Percentiles rank a stretch among this genome's conserved stretches.
phyloP scores from a whole-genome alignment of 2,888 invertebrate genomes.

The Falcaria lacertinaria region DNA sequence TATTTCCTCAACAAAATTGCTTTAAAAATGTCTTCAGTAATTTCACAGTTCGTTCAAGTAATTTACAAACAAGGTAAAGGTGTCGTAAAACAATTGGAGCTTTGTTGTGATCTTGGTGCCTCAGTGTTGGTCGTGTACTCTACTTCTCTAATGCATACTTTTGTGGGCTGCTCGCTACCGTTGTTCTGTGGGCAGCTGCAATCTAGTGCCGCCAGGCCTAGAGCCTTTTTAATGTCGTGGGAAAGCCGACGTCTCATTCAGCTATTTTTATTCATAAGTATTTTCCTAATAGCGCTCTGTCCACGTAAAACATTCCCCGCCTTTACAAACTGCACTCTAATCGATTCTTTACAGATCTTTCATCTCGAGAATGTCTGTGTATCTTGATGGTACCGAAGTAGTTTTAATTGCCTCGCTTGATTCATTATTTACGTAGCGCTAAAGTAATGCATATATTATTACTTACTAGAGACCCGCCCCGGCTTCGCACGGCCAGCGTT shows the following conservation, averaged over 20 bases:
- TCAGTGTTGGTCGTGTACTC: conserved; percentile 38
- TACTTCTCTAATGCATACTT: conserved; percentile 28
- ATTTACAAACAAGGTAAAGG: background rate
- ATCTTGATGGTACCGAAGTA: background rate
- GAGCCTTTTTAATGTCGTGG: conserved; percentile 46
- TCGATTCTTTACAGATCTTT: conserved; percentile 2
- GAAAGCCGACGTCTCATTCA: conserved; percentile 22
- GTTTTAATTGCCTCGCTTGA: background rate
- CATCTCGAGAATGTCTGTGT: conserved; percentile 1
- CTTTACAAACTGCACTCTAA: background rate
- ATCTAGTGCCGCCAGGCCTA: conserved; percentile 16
- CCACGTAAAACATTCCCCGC: background rate
- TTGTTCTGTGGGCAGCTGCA: conserved; percentile 51
- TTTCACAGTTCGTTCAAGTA: background rate
- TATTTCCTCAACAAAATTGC: too few relatives aligned
- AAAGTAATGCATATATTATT: background rate
- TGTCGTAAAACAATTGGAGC: background rate
- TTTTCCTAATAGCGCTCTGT: conserved; percentile 1
- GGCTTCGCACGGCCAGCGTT: too few relatives aligned
- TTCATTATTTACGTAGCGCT: background rate
- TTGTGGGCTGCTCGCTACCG: conserved; percentile 56
- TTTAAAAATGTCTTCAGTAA: too few relatives aligned
- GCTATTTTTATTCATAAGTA: conserved; percentile 12
- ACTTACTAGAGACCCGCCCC: too few relatives aligned
- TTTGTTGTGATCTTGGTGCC: background rate